Conservation (phyloP, 1,140 invertebrate genomes). For the Druon quercuslanigerum region DNA sequence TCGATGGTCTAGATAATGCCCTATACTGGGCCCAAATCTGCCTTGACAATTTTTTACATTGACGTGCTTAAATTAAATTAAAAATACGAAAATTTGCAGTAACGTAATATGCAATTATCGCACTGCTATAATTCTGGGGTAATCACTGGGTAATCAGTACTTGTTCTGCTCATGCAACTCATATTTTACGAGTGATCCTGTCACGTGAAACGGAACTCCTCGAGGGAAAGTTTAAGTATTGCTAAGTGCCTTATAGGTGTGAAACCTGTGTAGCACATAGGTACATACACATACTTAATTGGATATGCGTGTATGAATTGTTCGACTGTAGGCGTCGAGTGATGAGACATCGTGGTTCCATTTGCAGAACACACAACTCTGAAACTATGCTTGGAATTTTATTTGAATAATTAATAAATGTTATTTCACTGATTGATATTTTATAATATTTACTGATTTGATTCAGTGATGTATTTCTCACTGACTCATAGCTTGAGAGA, state of each 20-base stretch:
- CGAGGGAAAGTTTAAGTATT: conserved; percentile 49
- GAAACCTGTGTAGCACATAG: conserved; percentile 3
- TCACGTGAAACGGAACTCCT: conserved; percentile 40
- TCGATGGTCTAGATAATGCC: too few species aligned
- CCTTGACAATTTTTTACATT: too few species aligned
- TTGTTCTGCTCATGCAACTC: conserved; percentile 5
- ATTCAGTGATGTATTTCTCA: too few species aligned
- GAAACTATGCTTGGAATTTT: too few species aligned
- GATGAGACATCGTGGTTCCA: neutral
- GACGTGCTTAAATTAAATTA: too few species aligned
- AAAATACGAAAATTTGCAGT: too few species aligned
- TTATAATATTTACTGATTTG: too few species aligned
- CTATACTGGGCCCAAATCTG: too few species aligned
- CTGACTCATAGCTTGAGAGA: too few species aligned
- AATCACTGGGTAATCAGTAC: conserved; percentile 1
- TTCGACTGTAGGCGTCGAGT: neutral
- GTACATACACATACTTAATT: conserved; percentile 12
- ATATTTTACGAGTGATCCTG: conserved; percentile 10
- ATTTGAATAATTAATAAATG: too few species aligned
- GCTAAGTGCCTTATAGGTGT: conserved; percentile 2
- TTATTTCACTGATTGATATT: too few species aligned
- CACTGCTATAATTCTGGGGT: neutral
- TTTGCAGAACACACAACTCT: too few species aligned
- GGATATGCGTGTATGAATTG: neutral
- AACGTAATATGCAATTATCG: neutral